Conservation (phyloP, 2,888 invertebrate genomes). For the Enoplolaimus lenunculus region DNA sequence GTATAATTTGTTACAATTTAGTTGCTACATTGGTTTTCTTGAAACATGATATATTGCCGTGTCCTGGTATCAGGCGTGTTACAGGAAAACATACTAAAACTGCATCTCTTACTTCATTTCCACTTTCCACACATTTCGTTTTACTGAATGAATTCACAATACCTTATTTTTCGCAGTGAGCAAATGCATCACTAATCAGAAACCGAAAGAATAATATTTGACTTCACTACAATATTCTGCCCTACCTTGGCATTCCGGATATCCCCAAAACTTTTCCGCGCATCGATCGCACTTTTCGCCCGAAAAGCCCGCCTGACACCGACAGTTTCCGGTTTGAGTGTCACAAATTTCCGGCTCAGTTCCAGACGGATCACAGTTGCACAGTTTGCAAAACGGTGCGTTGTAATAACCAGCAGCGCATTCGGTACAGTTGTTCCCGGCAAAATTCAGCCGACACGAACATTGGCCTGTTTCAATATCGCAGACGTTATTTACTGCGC, state of each 20-base stretch:
- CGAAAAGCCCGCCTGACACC: slow-evolving; percentile 74
- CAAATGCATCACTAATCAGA: no score
- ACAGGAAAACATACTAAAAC: no score
- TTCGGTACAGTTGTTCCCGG: slow-evolving; percentile 71
- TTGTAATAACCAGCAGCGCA: slow-evolving; percentile 76
- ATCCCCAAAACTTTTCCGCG: slow-evolving; percentile 39
- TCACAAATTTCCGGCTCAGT: slow-evolving; percentile 70
- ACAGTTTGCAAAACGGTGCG: slow-evolving; percentile 41
- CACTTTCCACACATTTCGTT: no score
- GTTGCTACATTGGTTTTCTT: no score
- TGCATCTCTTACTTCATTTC: no score
- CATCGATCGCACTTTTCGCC: slow-evolving; percentile 60
- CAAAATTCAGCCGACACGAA: slow-evolving; percentile 71
- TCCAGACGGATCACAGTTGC: slow-evolving; percentile 73
- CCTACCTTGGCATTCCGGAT: slow-evolving; percentile 41
- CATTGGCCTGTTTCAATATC: slow-evolving; percentile 69
- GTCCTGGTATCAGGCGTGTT: no score
- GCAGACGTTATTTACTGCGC: slow-evolving; percentile 65
- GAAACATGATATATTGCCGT: no score
- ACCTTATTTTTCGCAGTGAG: no score
- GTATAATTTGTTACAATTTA: no score
- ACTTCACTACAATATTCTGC: no score
- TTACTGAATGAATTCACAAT: no score
- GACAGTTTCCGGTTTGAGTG: slow-evolving; percentile 64
- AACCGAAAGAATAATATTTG: no score